These are phyloP conservation scores for Daphoenositta chrysoptera DNA, from an alignment of 2,113 vertebrate genomes.

Conservation along the genomic window DNA sequence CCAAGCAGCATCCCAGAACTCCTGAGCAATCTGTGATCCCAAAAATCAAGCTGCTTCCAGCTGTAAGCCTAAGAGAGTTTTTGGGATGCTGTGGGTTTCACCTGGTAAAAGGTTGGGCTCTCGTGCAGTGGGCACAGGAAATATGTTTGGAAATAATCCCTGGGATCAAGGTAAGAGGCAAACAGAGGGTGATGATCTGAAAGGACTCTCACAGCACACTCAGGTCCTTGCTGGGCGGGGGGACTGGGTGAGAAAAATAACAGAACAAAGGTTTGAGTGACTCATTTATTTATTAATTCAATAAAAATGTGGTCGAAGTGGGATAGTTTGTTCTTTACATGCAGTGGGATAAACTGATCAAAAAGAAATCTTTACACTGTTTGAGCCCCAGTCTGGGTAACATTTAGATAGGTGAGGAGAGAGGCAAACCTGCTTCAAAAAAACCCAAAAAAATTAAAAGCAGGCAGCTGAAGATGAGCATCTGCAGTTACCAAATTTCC, in stretches of 20 bases:
- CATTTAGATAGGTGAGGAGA: neutral
- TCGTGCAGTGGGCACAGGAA: neutral
- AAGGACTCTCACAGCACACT: neutral
- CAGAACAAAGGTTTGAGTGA: neutral
- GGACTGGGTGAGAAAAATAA: neutral
- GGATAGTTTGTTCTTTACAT: neutral
- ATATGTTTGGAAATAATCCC: neutral
- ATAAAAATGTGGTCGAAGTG: neutral
- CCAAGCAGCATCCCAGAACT: neutral
- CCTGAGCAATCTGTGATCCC: neutral
- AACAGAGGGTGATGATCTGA: neutral
- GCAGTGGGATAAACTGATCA: neutral
- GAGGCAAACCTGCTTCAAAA: neutral
- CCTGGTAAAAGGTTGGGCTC: neutral
- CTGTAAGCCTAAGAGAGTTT: neutral
- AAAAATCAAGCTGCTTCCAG: neutral
- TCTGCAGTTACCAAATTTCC: conserved; percentile 43
- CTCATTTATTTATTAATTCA: neutral
- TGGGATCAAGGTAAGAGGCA: neutral
- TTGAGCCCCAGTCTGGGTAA: neutral
- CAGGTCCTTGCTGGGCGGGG: neutral
- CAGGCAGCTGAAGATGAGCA: conserved; percentile 32
- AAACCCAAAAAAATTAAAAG: neutral
- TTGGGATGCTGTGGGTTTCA: neutral
- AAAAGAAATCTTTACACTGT: neutral